A percentile compares a stretch with the other conserved stretches of the same genome.
These are phyloP conservation scores for Achlya flavicornis DNA, from an alignment of 2,888 invertebrate genomes.

Conservation along the genomic window DNA sequence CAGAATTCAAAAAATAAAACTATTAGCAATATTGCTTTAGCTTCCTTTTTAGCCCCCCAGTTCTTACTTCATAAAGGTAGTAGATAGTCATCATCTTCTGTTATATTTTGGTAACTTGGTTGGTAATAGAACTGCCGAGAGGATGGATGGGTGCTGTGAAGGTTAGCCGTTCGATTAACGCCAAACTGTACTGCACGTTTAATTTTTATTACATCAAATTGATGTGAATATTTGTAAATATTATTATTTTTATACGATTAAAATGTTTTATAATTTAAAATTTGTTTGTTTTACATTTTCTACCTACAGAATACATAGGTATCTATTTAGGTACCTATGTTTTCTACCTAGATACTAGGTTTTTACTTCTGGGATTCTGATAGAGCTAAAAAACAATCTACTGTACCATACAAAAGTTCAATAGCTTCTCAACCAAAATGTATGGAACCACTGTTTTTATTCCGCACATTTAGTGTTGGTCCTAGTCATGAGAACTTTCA, in stretches of 20 bases:
- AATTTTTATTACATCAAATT: conserved; percentile 78
- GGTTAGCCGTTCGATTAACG: conserved; percentile 48
- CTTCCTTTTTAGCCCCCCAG: too few species aligned
- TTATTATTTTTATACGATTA: conserved; percentile 76
- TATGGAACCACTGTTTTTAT: too few species aligned
- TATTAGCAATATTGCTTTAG: too few species aligned
- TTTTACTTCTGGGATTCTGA: too few species aligned
- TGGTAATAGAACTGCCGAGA: conserved; percentile 24
- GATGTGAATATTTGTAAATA: conserved; percentile 82
- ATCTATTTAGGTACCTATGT: too few species aligned
- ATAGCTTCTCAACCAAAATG: too few species aligned
- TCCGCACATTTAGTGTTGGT: too few species aligned
- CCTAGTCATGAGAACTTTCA: too few species aligned
- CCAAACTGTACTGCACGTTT: conserved; percentile 61
- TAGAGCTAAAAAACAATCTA: too few species aligned
- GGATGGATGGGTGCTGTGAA: conserved; percentile 33
- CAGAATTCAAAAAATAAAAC: too few species aligned
- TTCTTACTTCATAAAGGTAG: not conserved
- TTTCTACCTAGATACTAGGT: too few species aligned
- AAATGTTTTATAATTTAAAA: conserved; percentile 63
- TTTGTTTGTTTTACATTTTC: conserved; percentile 19
- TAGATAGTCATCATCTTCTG: not conserved
- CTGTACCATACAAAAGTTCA: too few species aligned
- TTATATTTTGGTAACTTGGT: not conserved
- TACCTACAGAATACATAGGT: not conserved